Conservation (phyloP, 2,113 vertebrate genomes). For the Okapia johnstoni region DNA sequence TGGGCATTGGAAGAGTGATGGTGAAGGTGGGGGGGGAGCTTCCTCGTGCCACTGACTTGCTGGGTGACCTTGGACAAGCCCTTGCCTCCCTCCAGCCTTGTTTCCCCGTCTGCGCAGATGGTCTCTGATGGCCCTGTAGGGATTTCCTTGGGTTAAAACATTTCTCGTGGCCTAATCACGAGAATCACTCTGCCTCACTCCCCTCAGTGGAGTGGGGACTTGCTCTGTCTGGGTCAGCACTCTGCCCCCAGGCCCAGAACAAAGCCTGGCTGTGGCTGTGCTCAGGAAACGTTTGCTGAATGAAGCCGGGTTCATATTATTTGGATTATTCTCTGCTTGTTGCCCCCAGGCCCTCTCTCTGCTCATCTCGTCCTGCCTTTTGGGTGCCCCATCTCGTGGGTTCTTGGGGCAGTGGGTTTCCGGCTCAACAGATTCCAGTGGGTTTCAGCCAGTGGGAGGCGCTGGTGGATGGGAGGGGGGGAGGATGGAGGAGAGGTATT, state of each 20-base stretch:
- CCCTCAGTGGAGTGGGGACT: fast-evolving
- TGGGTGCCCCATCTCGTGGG: fast-evolving
- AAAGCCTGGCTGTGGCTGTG: background rate
- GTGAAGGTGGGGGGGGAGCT: fast-evolving
- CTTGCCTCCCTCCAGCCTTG: background rate
- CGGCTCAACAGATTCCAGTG: background rate
- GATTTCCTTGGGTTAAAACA: background rate
- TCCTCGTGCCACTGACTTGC: fast-evolving
- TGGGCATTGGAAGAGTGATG: background rate
- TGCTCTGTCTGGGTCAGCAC: background rate
- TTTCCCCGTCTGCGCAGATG: background rate
- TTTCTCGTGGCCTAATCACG: fast-evolving
- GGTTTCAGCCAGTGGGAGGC: background rate
- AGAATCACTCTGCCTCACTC: background rate
- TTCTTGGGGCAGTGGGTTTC: background rate
- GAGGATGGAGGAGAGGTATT: too few species aligned
- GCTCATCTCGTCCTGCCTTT: background rate
- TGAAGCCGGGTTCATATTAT: background rate
- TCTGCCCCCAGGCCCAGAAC: background rate
- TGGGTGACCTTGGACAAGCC: background rate
- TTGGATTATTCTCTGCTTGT: background rate
- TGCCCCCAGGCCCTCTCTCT: background rate
- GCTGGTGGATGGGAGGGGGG: too few species aligned
- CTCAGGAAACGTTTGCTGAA: background rate
- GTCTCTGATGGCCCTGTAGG: background rate